Evolutionary conservation across 1,140 invertebrate species (phyloP), one percentile per base, ranked within the genome.

Genomic region (Aphelenchoides avenae): DNA sequence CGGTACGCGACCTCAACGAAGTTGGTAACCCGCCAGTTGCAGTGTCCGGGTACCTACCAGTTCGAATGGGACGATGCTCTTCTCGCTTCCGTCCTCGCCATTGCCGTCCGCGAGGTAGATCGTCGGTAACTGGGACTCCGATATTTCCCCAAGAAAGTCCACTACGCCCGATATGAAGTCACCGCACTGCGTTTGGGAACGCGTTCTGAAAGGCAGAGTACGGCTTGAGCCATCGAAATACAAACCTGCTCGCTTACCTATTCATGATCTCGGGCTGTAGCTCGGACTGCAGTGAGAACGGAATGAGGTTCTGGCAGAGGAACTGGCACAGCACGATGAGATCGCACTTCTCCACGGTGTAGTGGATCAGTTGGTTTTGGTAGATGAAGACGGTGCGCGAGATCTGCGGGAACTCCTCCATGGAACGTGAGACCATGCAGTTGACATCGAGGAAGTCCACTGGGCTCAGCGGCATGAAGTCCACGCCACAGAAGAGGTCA

Each of bases 291-390:
- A 66, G 24, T 3, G 61, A 42, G 33, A 47, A 63, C n/a, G 51
- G 50, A 40, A 63, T 43, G 20, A 63, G 36, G 33, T 49, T 66
- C 11, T 63, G 47, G 11, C 29, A 48, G 30, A 63, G 18, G 31
- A 66, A 65, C 13, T 48, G 61, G 27, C 50, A 56, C 24, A 63
- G 15, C 26, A 46, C 7, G 2, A 62, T 62, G 11, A 61, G 31
- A 51, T 61, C 58, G 2, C 2, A n/a, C 18, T 61, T 57, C 11
- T 47, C 24, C 11, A 61, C 15, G 18, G 58, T 40, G 5, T 61
- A 61, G 20, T 61, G n/a, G 2, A 64, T 41, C 42, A 61, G 26
- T 30, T 63, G 63, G n/a, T 65, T 51, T 15, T 64, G 61, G 20
- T 63, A 63, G n/a, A 63, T 37, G 30, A 63, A 63, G 4, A 62